Evolutionary conservation across 2,113 vertebrate genomes (phyloP).

Genomic region (Electrona antarctica): DNA sequence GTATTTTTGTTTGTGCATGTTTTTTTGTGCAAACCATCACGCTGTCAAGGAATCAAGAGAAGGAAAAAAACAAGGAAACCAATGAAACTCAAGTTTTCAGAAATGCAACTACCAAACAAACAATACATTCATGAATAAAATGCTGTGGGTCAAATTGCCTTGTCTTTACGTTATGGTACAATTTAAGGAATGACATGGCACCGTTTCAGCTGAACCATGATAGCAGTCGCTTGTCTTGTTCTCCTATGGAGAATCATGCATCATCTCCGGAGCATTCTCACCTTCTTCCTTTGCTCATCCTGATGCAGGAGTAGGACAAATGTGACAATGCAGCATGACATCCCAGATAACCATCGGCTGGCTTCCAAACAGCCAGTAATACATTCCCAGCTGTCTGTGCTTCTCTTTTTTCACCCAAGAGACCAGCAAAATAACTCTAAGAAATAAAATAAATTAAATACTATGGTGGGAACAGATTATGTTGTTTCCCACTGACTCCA

Average conservation of each 20-base stretch:
- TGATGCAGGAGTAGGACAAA: slow-evolving; percentile 17
- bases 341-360: slow-evolving; percentile 50
- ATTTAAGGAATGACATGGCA: background rate
- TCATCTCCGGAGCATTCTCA: no score
- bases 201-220: background rate
- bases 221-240: slow-evolving; percentile 11
- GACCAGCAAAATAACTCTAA: slow-evolving; percentile 41
- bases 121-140: no score
- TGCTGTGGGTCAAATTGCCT: no score
- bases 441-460: slow-evolving; percentile 54
- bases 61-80: slow-evolving; percentile 10
- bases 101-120: no score
- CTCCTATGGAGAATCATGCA: background rate
- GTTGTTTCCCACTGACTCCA: slow-evolving; percentile 28
- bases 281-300: slow-evolving; percentile 23
- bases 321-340: slow-evolving; percentile 42
- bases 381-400: slow-evolving; percentile 65
- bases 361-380: slow-evolving; percentile 28
- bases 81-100: slow-evolving; percentile 1
- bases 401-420: slow-evolving; percentile 37
- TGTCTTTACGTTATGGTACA: no score
- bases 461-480: slow-evolving; percentile 32
- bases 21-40: background rate
- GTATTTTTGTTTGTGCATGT: background rate
- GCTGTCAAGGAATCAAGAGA: slow-evolving; percentile 6